Evolutionary conservation across 2,888 invertebrate species (phyloP).

Genomic region (Macrostomum cliftonense): DNA sequence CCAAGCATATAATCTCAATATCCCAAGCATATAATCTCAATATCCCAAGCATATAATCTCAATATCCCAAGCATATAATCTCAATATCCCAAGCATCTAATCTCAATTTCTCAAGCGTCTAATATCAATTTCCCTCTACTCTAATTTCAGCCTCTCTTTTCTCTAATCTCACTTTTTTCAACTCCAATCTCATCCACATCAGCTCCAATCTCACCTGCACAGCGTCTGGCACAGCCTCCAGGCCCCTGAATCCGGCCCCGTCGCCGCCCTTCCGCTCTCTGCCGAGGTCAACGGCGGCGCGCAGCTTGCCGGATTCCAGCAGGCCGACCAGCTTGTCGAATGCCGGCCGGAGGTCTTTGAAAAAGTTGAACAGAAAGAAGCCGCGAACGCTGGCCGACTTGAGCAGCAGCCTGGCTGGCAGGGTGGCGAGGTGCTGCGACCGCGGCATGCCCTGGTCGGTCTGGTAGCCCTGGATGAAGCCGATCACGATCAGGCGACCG

Average conservation of each 20-base stretch:
- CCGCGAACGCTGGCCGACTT: slow-evolving; percentile 26
- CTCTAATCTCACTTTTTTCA: neutral
- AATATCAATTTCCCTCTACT: too few species aligned
- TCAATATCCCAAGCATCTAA: too few species aligned
- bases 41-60: too few species aligned
- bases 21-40: too few species aligned
- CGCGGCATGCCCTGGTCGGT: slow-evolving; percentile 18
- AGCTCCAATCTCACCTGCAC: slow-evolving; percentile 19
- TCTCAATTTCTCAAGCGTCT: neutral
- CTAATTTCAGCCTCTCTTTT: neutral
- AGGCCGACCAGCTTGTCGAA: slow-evolving; percentile 17
- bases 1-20: too few species aligned
- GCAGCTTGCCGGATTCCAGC: slow-evolving; percentile 17
- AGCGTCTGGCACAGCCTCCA: slow-evolving; percentile 23
- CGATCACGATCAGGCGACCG: slow-evolving; percentile 32
- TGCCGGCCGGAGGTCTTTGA: slow-evolving; percentile 16
- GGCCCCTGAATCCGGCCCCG: slow-evolving; percentile 20
- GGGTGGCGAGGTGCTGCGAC: slow-evolving; percentile 16
- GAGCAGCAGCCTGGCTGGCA: slow-evolving; percentile 19
- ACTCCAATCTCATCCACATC: neutral
- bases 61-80: too few species aligned
- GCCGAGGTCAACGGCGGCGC: slow-evolving; percentile 21
- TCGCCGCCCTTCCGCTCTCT: slow-evolving; percentile 14
- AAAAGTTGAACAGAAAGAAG: slow-evolving; percentile 25
- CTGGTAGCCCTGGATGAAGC: slow-evolving; percentile 29